These are phyloP conservation scores for Hololepta plana DNA, from an alignment of 2,888 invertebrate species.

Conservation along the genomic window DNA sequence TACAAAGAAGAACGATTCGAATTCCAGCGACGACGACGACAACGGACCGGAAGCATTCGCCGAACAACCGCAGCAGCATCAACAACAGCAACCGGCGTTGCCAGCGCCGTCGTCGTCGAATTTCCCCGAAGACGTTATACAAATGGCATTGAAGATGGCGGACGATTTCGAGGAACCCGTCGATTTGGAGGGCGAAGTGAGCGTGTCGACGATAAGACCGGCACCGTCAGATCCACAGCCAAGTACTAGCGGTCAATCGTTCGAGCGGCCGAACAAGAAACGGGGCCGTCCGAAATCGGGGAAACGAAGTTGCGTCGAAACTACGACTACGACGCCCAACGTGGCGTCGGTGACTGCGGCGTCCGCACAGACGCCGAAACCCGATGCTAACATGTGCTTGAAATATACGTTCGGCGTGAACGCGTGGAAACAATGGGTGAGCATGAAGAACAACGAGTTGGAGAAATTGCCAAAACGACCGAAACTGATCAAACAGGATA, in stretches of 20 bases:
- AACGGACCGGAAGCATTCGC: constrained; percentile 15
- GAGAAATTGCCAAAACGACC: constrained; percentile 8
- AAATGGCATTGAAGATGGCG: constrained; percentile 76
- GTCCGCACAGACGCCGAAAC: too few species aligned
- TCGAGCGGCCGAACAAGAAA: too few species aligned
- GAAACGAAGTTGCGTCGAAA: too few species aligned
- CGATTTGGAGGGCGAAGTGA: constrained; percentile 67
- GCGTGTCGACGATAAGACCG: constrained; percentile 61
- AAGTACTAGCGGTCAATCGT: too few species aligned
- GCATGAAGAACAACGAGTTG: constrained; percentile 45
- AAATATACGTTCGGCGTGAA: constrained; percentile 78
- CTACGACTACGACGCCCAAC: too few species aligned
- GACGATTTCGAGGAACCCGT: constrained; percentile 72
- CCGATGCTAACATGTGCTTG: constrained; percentile 71
- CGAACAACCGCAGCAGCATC: constrained; percentile 12
- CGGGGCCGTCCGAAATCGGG: too few species aligned
- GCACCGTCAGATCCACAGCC: too few species aligned
- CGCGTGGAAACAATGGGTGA: constrained; percentile 82
- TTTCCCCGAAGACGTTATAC: constrained; percentile 67
- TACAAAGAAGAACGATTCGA: constrained; percentile 43
- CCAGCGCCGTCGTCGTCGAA: constrained; percentile 29
- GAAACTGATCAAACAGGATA: constrained; percentile 47
- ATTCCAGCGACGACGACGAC: constrained; percentile 9
- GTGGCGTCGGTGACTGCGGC: too few species aligned
- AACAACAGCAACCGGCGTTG: constrained; percentile 12